A percentile compares a stretch with the other conserved stretches of the same genome.
Evolutionary conservation across 2,113 vertebrate genomes (phyloP).

Genomic region (Corvus moneduloides): DNA sequence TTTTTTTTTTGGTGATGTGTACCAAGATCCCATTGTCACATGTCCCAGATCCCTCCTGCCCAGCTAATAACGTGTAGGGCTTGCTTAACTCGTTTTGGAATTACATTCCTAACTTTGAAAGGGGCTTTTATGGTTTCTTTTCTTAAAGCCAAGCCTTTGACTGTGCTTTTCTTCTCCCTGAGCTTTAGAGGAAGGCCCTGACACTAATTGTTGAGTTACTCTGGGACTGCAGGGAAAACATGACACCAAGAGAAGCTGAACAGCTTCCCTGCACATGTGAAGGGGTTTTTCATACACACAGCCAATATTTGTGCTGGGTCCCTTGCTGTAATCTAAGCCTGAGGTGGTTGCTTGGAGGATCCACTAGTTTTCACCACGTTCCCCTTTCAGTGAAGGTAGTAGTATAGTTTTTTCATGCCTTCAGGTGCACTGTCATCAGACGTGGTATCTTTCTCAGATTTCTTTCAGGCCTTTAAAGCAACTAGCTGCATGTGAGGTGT

Average conservation of each 20-base stretch:
- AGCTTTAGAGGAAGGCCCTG: not conserved
- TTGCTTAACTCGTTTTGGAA: not conserved
- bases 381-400: not conserved
- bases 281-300: not conserved
- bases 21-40: not conserved
- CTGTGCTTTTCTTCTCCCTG: not conserved
- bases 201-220: not conserved
- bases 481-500: not conserved
- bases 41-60: not conserved
- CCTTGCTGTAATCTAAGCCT: not conserved
- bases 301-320: not conserved
- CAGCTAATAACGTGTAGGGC: not conserved
- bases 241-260: not conserved
- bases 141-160: not conserved
- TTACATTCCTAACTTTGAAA: not conserved
- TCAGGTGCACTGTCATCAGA: not conserved
- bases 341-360: not conserved
- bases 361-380: accelerated
- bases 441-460: not conserved
- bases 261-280: not conserved
- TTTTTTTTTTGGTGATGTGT: not conserved
- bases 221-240: not conserved
- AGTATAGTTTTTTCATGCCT: not conserved
- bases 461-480: not conserved
- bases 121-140: not conserved